A percentile compares a stretch with the other conserved stretches of the same genome.
Evolutionary conservation across 2,113 vertebrate species (phyloP).

Genomic region (Leptocoma aspasia): DNA sequence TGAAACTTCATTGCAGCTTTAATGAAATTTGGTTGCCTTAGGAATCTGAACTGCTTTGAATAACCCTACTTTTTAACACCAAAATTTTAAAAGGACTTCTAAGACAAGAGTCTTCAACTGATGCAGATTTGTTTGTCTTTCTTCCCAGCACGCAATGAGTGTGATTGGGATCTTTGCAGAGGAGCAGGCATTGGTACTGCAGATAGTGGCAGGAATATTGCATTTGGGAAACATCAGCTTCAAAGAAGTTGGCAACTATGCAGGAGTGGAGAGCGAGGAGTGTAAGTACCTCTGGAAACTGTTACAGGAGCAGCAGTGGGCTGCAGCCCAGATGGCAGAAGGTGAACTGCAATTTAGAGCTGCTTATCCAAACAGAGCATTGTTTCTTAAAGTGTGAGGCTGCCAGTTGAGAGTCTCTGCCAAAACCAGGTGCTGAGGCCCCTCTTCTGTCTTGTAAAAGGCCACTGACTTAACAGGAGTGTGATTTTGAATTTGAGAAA

Average conservation of each 20-base stretch:
- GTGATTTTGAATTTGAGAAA: not conserved
- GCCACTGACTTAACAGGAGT: not conserved
- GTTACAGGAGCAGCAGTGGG: not conserved
- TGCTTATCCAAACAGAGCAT: not conserved
- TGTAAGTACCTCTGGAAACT: constrained; percentile 77
- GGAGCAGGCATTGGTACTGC: constrained; percentile 87
- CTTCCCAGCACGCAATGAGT: constrained; percentile 89
- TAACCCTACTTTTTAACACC: not conserved
- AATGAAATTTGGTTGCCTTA: not conserved
- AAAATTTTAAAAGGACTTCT: not conserved
- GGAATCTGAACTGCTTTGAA: not conserved
- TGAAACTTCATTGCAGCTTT: not conserved
- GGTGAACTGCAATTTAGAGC: not conserved
- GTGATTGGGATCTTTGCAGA: constrained; percentile 91
- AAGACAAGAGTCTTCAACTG: not conserved
- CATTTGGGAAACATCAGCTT: constrained; percentile 96
- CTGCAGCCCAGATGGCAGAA: not conserved
- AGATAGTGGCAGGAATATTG: constrained; percentile 92
- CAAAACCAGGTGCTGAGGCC: not conserved
- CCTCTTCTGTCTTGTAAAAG: not conserved
- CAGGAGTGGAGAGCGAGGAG: constrained; percentile 94
- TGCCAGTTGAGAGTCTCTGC: not conserved
- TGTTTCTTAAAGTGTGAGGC: not conserved
- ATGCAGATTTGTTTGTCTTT: not conserved
- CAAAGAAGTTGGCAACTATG: constrained; percentile 94